Base-by-base conservation (phyloP, 2,888 invertebrate genomes). In the Amphipoea oculea region DNA sequence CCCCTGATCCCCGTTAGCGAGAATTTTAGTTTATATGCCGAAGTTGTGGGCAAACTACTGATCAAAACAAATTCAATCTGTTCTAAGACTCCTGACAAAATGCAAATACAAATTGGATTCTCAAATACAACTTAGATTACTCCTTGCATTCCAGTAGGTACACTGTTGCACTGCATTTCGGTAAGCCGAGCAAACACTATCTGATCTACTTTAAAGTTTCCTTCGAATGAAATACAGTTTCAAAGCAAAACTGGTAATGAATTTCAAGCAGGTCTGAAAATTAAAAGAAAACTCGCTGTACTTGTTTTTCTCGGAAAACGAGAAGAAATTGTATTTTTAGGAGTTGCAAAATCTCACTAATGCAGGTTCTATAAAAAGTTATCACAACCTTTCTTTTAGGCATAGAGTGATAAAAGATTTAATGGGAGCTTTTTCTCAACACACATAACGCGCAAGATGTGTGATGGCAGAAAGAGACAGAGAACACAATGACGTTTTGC, bases 191-290 rank as follows among this genome's bases (percentile, higher is more conserved):
- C 29, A 29, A 23, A 57, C 45, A 17, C 14, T 68, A 81, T 74
- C 68, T 68, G 48, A 63, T 82, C 45, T 48, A 68, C 17, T 68
- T 29, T 54, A n/a, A 51, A 68, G 29, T 73, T 62, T 48, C n/a
- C 62, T 69, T 42, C 57, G 29, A 82, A 69, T 72, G 12, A 65
- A 73, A 76, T 57, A 63, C 40, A 40, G 17, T 60, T 82, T 75
- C 42, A 69, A 65, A 69, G 36, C 5, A 60, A 48, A 60, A 14
- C 62, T 45, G 17, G 65, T 60, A 82, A 81, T 66, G 65, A 76
- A 82, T 81, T 82, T 82, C 57, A 82, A 76, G 51, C 23, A 45
- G 12, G 48, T 82, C 29, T 57, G 68, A 17, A 63, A 74, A 81
- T 81, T 68, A 54, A 80, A 69, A 48, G 48, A 7, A 81, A 74